Base-by-base conservation (phyloP, 2,888 invertebrate genomes). In the Steinernema carpocapsae region DNA sequence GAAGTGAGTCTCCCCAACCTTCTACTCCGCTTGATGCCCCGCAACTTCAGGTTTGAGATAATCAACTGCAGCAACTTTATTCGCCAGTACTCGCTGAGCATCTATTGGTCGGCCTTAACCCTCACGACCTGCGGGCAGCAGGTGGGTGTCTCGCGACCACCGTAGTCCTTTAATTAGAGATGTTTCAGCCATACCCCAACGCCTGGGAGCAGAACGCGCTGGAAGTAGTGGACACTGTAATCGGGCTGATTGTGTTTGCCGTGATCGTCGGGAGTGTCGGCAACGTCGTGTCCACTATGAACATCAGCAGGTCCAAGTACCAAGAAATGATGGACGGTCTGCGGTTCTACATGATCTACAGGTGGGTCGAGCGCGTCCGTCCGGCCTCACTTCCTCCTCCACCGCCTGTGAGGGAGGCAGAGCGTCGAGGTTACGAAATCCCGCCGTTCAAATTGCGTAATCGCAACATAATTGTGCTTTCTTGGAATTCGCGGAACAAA, bases 71-170 rank as follows among this genome's bases (percentile, higher is more conserved):
- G 84, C 1, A 85, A 86, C 71, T 86, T 86, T 74, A 80, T 83
- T 10, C 80, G 83, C 12, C 86, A 86, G 74, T 86, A 86, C 76
- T 81, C 79, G 42, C 82, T 86, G 81, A 80, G 82, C 51, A 78
- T 86, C 19, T 86, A 86, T 64, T 86, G 86, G 86, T 84, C 84
- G 2, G 81, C 86, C 0, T 73, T 86, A 24, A 86, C 86, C 0
- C 80, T 86, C 51, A 86, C 86, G 6, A 86, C 84, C 7, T 84
- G 83, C 42, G 86, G 86, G 7, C 86, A 86, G 73, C 85, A 85
- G 73, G 80, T 48, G 17, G 73, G 80, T 48, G 17, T 14, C 48
- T 14, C 48, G 56, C 56, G 48, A 14, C 56, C 22, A 64, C 71
- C 71, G 45, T 71, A 71, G n/a, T 46, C 26, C 43, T 42, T 32